These are phyloP conservation scores for Centroberyx gerrardi DNA, from an alignment of 2,797 vertebrate species.

Conservation along the genomic window DNA sequence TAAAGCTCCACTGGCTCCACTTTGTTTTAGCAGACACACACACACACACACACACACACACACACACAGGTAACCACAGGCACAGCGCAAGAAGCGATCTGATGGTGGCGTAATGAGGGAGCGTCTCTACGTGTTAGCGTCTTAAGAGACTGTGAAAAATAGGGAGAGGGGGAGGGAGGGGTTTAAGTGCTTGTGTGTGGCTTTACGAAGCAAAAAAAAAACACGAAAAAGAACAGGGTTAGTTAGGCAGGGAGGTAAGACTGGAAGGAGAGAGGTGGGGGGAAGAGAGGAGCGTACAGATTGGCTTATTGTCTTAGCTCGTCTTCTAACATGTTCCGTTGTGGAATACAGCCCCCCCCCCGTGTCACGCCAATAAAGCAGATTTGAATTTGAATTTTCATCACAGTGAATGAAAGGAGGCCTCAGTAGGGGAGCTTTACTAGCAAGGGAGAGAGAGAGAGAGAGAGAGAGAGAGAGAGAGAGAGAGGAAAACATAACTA, in stretches of 20 bases:
- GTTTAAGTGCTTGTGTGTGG: conserved; percentile 37
- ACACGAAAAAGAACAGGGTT: conserved; percentile 7
- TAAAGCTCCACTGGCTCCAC: conserved; percentile 47
- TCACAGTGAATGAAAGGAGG: conserved; percentile 47
- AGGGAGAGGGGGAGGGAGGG: conserved; percentile 15
- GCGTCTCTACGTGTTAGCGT: conserved; percentile 34
- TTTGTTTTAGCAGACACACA: conserved; percentile 40
- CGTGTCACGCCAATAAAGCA: conserved; percentile 72
- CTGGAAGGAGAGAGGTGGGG: conserved; percentile 30
- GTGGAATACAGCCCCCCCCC: conserved; percentile 56
- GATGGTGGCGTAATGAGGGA: conserved; percentile 35
- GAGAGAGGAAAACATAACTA: conserved; percentile 6
- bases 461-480: conserved; percentile 14
- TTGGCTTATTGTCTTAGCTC: conserved; percentile 77
- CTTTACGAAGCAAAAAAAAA: conserved; percentile 38
- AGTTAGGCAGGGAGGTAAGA: conserved; percentile 23
- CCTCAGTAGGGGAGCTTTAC: conserved; percentile 29
- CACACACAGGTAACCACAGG: conserved; percentile 19
- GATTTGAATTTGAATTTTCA: conserved; percentile 79
- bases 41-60: conserved; percentile 5
- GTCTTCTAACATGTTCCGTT: conserved; percentile 65
- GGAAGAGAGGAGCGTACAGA: conserved; percentile 55
- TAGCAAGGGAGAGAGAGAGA: conserved; percentile 11
- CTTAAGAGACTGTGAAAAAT: conserved; percentile 22
- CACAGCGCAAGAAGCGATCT: conserved; percentile 2